Percentiles rank a stretch among this genome's conserved stretches.
These are phyloP conservation scores for Rostratula benghalensis DNA, from an alignment of 2,113 vertebrate genomes.

Conservation along the genomic window DNA sequence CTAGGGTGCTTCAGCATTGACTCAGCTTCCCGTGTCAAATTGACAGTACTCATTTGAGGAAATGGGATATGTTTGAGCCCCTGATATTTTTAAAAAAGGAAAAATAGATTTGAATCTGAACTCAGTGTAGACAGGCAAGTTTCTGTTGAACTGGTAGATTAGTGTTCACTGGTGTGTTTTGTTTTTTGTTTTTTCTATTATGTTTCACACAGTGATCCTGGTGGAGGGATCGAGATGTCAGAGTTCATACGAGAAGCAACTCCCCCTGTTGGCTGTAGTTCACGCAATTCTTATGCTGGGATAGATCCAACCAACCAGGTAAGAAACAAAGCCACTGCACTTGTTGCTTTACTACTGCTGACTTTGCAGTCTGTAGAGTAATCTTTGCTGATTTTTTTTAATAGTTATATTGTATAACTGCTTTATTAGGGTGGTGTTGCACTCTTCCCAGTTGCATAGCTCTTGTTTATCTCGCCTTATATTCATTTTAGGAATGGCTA, in stretches of 20 bases:
- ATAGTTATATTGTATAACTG: background rate
- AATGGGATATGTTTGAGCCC: background rate
- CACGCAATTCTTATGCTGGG: constrained; percentile 95
- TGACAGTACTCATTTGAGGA: background rate
- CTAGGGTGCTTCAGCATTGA: background rate
- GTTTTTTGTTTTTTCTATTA: background rate
- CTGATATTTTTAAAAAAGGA: background rate
- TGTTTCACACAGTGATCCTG: constrained; percentile 85
- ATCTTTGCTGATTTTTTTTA: background rate
- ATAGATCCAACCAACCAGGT: constrained; percentile 93
- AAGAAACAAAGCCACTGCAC: background rate
- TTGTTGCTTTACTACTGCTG: background rate
- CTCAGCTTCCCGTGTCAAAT: background rate
- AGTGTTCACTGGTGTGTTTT: background rate
- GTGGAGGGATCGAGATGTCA: constrained; percentile 97
- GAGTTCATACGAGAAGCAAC: constrained; percentile 95
- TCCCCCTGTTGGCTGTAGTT: constrained; percentile 97
- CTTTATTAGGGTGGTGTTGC: background rate
- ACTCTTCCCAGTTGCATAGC: background rate
- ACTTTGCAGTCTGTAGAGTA: background rate
- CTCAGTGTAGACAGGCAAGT: background rate
- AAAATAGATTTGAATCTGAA: background rate
- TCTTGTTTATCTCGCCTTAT: background rate
- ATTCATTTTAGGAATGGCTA: background rate
- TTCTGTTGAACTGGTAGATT: background rate